A percentile compares a stretch with the other conserved stretches of the same genome.
Evolutionary conservation across 1,140 invertebrate genomes (phyloP).

Genomic region (Telenomus remus): DNA sequence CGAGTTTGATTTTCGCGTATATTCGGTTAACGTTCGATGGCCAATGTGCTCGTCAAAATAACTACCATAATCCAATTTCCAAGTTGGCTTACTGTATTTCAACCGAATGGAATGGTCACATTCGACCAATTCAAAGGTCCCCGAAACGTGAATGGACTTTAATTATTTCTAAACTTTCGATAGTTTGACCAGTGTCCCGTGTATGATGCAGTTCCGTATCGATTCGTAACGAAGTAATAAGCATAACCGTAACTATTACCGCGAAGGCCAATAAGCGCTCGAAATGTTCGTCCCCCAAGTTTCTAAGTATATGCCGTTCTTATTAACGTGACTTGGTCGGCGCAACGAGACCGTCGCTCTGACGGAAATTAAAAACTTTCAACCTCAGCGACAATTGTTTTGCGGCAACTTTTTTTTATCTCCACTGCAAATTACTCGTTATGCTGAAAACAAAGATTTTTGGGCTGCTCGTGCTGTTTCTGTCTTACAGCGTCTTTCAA

Average conservation of each 20-base stretch:
- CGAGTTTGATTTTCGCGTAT: slow-evolving; percentile 5
- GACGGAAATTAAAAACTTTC: not conserved
- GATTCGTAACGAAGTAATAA: slow-evolving; percentile 38
- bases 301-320: not conserved
- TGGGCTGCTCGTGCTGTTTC: slow-evolving; percentile 27
- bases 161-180: slow-evolving; percentile 51
- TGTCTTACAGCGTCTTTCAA: slow-evolving; percentile 52
- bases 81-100: slow-evolving; percentile 25
- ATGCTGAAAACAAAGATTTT: slow-evolving; percentile 27
- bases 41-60: slow-evolving; percentile 24
- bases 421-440: too few relatives aligned
- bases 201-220: slow-evolving; percentile 28
- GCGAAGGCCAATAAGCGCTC: slow-evolving; percentile 30
- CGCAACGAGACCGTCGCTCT: slow-evolving; percentile 1
- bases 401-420: not conserved
- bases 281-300: slow-evolving; percentile 22
- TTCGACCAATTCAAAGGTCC: slow-evolving; percentile 23
- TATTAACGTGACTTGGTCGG: slow-evolving; percentile 19
- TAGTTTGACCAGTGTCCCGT: slow-evolving; percentile 33
- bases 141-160: slow-evolving; percentile 26
- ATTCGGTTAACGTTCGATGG: slow-evolving; percentile 23
- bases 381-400: slow-evolving; percentile 10
- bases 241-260: slow-evolving; percentile 49
- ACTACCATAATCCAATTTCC: slow-evolving; percentile 31
- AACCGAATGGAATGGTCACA: slow-evolving; percentile 5